phyloP scores from a whole-genome alignment of 2,113 vertebrate species.

The Ictalurus punctatus region DNA sequence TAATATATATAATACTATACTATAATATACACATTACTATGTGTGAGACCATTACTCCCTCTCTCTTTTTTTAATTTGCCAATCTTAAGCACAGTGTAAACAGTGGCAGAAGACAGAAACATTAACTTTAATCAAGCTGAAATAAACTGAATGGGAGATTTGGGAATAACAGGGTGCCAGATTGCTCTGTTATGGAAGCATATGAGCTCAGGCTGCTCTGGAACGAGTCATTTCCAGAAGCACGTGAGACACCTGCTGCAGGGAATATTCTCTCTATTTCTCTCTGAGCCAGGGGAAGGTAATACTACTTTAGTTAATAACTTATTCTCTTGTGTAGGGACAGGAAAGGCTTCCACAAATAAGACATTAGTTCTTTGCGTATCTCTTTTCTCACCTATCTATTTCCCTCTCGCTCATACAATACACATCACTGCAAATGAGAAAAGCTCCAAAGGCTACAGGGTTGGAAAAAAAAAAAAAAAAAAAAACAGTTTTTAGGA shows the following conservation, averaged over 20 bases:
- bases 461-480: neutral
- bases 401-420: neutral
- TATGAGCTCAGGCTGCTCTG: conserved; percentile 29
- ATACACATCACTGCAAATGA: neutral
- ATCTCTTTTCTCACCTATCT: conserved; percentile 1
- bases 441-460: neutral
- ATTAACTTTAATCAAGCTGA: neutral
- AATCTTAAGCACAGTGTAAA: neutral
- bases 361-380: neutral
- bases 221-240: conserved; percentile 24
- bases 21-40: too few relatives aligned
- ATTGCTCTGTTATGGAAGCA: conserved; percentile 15
- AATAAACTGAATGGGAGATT: conserved; percentile 7
- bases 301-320: neutral
- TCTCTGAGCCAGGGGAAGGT: neutral
- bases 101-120: neutral
- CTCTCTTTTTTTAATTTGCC: neutral
- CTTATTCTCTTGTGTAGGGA: conserved; percentile 5
- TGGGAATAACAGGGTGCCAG: conserved; percentile 19
- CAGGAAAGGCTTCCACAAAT: neutral
- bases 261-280: conserved; percentile 7
- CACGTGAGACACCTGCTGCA: conserved; percentile 31
- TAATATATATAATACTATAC: too few relatives aligned
- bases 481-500: neutral
- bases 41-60: too few relatives aligned